phyloP scores from a whole-genome alignment of 2,113 vertebrate genomes.

The Hyaena hyaena region DNA sequence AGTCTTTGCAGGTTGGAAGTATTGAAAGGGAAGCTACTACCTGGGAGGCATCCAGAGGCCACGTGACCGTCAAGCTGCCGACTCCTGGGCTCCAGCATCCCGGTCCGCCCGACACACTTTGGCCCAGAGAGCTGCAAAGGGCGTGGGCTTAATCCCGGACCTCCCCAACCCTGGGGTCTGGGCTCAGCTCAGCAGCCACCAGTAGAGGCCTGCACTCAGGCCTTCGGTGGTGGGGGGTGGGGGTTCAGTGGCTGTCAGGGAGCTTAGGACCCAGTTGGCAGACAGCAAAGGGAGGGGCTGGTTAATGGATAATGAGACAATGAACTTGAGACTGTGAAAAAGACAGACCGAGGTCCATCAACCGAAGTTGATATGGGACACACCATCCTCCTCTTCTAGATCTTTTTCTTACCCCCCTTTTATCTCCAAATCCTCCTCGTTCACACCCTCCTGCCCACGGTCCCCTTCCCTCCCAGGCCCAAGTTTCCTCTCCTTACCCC shows the following conservation, averaged over 20 bases:
- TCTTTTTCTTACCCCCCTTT: background rate
- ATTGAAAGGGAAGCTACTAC: slow-evolving; percentile 52
- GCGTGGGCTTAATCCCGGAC: background rate
- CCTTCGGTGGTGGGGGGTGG: no score
- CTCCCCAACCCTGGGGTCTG: background rate
- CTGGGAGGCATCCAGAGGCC: slow-evolving; percentile 78
- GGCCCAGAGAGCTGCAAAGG: slow-evolving; percentile 54
- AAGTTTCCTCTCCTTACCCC: slow-evolving; percentile 71
- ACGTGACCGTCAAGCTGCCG: slow-evolving; percentile 41
- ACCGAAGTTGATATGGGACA: background rate
- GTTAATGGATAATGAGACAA: slow-evolving; percentile 80
- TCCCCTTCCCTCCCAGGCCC: background rate
- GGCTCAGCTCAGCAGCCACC: background rate
- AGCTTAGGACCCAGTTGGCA: background rate
- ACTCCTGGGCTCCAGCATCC: slow-evolving; percentile 71
- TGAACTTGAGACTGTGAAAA: slow-evolving; percentile 68
- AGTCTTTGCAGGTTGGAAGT: background rate
- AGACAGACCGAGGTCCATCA: slow-evolving; percentile 26
- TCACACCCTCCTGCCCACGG: background rate
- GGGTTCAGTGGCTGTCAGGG: background rate
- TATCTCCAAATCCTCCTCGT: background rate
- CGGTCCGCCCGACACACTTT: slow-evolving; percentile 15
- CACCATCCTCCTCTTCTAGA: slow-evolving; percentile 21
- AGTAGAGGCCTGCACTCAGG: background rate
- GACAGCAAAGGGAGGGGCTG: slow-evolving; percentile 61